Percentiles rank a stretch among this genome's conserved stretches.
Evolutionary conservation across 2,888 invertebrate genomes (phyloP).

Genomic region (Bombylius major): DNA sequence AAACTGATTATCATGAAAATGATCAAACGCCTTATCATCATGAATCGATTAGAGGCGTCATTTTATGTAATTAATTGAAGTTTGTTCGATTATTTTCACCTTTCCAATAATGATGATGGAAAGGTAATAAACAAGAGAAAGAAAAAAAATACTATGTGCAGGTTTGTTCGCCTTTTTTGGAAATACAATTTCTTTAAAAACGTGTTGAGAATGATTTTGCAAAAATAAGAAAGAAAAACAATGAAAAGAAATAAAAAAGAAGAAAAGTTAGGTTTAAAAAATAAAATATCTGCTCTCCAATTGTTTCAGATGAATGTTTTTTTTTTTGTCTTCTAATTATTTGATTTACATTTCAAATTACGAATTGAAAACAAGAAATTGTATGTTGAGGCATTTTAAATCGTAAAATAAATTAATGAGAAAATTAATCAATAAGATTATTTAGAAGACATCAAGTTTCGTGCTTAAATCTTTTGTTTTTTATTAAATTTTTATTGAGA

Average conservation of each 20-base stretch:
- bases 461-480: not conserved
- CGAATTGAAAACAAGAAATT: too few relatives aligned
- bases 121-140: too few relatives aligned
- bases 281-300: too few relatives aligned
- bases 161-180: not conserved
- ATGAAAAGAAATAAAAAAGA: too few relatives aligned
- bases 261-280: too few relatives aligned
- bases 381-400: too few relatives aligned
- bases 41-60: constrained; percentile 7
- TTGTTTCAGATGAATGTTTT: too few relatives aligned
- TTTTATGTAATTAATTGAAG: constrained; percentile 8
- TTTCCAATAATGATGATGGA: not conserved
- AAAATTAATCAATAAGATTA: not conserved
- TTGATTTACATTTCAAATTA: too few relatives aligned
- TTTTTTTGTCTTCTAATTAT: too few relatives aligned
- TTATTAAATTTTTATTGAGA: not conserved
- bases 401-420: not conserved
- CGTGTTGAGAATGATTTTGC: not conserved
- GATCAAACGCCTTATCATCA: constrained; percentile 8
- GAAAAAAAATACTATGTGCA: too few relatives aligned
- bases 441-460: not conserved
- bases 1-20: constrained; percentile 1
- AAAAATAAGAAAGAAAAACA: not conserved
- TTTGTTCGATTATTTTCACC: constrained; percentile 1
- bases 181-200: too few relatives aligned